Evolutionary conservation across 2,113 vertebrate genomes (phyloP).

Genomic region (Proterorhinus semilunaris): DNA sequence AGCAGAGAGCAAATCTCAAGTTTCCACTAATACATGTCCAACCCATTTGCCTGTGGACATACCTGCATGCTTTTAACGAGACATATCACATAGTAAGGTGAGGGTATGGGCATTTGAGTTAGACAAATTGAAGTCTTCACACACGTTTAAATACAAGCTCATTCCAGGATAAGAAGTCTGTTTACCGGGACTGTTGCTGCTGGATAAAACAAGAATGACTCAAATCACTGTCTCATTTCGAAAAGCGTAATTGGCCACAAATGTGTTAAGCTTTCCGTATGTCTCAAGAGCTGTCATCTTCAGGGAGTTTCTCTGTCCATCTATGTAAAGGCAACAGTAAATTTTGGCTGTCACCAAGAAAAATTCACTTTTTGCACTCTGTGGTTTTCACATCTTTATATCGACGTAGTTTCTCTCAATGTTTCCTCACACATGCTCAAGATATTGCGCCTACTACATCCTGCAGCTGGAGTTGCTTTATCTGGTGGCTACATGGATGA

Average conservation of each 20-base stretch:
- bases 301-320: constrained; percentile 1
- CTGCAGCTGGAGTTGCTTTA: constrained; percentile 11
- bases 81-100: too few relatives aligned
- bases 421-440: not conserved
- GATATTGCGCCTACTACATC: constrained; percentile 14
- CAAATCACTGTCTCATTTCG: too few relatives aligned
- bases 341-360: constrained; percentile 1
- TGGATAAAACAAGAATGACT: not conserved
- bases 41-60: not conserved
- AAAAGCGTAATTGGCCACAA: not conserved
- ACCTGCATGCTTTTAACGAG: too few relatives aligned
- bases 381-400: not conserved
- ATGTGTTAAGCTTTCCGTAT: not conserved
- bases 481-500: constrained; percentile 15
- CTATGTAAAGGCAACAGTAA: constrained; percentile 1
- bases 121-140: too few relatives aligned
- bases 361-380: not conserved
- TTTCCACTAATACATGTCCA: not conserved
- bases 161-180: too few relatives aligned
- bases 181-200: not conserved
- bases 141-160: too few relatives aligned
- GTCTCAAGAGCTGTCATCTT: constrained; percentile 5
- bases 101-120: too few relatives aligned
- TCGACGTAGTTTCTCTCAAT: not conserved
- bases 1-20: not conserved